Base-by-base conservation (phyloP, 2,113 vertebrate genomes). In the Zapornia atra region DNA sequence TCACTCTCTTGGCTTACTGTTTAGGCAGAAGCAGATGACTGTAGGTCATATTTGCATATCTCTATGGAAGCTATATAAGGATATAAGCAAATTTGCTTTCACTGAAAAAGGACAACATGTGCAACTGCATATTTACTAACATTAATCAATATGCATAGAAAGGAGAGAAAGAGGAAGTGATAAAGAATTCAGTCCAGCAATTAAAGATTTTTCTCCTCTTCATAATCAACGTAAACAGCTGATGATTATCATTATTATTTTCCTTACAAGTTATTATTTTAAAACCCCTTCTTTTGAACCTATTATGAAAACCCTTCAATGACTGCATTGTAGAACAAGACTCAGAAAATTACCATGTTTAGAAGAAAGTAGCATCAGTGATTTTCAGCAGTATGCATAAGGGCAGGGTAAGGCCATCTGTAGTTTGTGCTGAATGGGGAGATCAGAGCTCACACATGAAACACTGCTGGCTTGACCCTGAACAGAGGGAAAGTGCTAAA, bases 401-500 rank as follows among this genome's bases (percentile, higher is more conserved):
- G 71, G 94, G 71, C 93, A 91, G 87, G 76, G 60, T 96, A 93
- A 97, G 90, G 65, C 78, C 95, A 59, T 36, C 63, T 96, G 94
- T 82, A 94, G 94, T 96, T 96, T 87, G 95, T 95, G 92, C 90
- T 90, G 97, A 97, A 78, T 86, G 51, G 90, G 18, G 63, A 88
- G 54, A 96, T 89, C 80, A 90, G 96, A 97, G 77, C 96, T 95
- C 95, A 53, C 80, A 79, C 89, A 91, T 64, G 77, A 96, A 96
- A 97, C 79, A 75, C 94, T 97, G 91, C 88, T 97, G 94, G 75
- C 92, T 91, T 96, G 95, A 96, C 96, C 96, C 96, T 95, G 94
- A 86, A 95, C 96, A 88, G 95, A 95, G 90, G 92, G 88, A 97
- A 98, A 98, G 92, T 98, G 94, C 94, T 93, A 87, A 97, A 98